phyloP scores from a whole-genome alignment of 2,797 vertebrate species.

The Hyperoplus lanceolatus region DNA sequence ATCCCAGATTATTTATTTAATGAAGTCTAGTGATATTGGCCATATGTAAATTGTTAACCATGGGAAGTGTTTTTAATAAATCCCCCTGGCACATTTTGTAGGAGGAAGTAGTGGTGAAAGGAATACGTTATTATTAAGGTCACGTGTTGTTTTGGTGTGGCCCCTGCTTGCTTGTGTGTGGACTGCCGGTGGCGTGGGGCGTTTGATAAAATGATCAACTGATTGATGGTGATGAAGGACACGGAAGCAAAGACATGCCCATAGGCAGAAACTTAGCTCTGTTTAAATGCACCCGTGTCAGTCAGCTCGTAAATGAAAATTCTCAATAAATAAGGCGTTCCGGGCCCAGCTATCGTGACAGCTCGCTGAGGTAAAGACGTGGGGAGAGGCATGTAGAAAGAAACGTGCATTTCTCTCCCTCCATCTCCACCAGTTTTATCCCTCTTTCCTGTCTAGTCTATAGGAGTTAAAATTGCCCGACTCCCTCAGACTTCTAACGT shows the following conservation, averaged over 20 bases:
- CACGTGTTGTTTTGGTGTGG: slow-evolving; percentile 49
- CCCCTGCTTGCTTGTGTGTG: slow-evolving; percentile 47
- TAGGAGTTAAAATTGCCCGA: slow-evolving; percentile 49
- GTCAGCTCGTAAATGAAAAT: slow-evolving; percentile 67
- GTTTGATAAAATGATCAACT: slow-evolving; percentile 78
- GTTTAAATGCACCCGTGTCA: slow-evolving; percentile 70
- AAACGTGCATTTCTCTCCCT: slow-evolving; percentile 55
- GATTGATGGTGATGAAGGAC: slow-evolving; percentile 74
- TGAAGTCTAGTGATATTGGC: slow-evolving; percentile 83
- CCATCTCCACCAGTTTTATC: slow-evolving; percentile 62
- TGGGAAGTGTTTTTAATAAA: slow-evolving; percentile 76
- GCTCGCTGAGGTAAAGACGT: slow-evolving; percentile 60
- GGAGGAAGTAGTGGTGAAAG: slow-evolving; percentile 54
- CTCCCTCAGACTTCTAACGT: slow-evolving; percentile 69
- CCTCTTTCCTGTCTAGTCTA: slow-evolving; percentile 43
- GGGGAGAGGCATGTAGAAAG: slow-evolving; percentile 49
- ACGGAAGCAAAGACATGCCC: slow-evolving; percentile 49
- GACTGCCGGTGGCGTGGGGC: slow-evolving; percentile 57
- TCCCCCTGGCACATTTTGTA: slow-evolving; percentile 64
- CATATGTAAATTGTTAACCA: slow-evolving; percentile 84
- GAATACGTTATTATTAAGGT: slow-evolving; percentile 76
- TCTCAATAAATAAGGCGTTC: slow-evolving; percentile 77
- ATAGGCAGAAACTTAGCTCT: slow-evolving; percentile 56
- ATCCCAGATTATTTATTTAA: slow-evolving; percentile 83
- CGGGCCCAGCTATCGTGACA: slow-evolving; percentile 57